phyloP scores from a whole-genome alignment of 92 coral and sea anemone species.

The Anthopleura xanthogrammica region DNA sequence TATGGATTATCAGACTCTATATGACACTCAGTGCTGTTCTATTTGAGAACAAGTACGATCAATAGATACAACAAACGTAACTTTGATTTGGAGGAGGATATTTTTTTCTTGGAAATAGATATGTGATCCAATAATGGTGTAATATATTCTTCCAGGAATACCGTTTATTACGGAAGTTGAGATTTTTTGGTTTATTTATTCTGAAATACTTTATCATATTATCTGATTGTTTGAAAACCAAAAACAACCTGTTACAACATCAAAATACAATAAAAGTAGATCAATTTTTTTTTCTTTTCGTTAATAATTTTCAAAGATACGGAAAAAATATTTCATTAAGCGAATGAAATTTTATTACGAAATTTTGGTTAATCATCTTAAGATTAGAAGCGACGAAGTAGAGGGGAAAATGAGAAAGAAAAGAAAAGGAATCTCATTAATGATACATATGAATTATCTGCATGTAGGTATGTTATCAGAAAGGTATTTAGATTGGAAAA shows the following conservation, averaged over 20 bases:
- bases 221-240: conserved; percentile 17
- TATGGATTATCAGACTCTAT: no score
- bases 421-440: background rate
- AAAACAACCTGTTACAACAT: conserved; percentile 24
- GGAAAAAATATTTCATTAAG: background rate
- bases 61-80: no score
- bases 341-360: background rate
- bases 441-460: background rate
- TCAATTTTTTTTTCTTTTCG: background rate
- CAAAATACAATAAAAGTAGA: conserved; percentile 3
- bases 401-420: background rate
- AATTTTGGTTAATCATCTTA: background rate
- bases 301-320: no score
- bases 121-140: no score
- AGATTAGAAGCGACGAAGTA: background rate
- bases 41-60: no score
- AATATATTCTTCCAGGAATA: no score
- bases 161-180: no score
- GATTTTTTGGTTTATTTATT: conserved; percentile 11
- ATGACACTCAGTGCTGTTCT: no score
- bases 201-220: conserved; percentile 8
- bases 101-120: no score
- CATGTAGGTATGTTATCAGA: conserved; percentile 24
- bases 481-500: conserved; percentile 18
- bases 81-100: no score